These are phyloP conservation scores for Chlorodrepanis virens DNA, from an alignment of 2,113 vertebrate species.

Conservation along the genomic window DNA sequence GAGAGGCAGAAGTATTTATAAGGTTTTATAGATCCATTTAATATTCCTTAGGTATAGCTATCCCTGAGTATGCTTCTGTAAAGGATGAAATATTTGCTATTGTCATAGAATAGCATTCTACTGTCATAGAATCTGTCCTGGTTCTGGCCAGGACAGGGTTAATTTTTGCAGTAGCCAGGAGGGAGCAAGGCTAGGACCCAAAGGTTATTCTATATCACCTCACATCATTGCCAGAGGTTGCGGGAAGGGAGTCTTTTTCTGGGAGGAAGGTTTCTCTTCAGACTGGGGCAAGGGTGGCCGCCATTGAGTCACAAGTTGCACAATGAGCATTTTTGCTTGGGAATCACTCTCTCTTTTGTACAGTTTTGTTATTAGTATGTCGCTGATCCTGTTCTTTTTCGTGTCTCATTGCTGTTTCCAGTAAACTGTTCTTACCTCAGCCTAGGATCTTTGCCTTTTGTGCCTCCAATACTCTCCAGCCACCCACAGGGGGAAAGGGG, in stretches of 20 bases:
- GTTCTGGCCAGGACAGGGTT: background rate
- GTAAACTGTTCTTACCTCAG: background rate
- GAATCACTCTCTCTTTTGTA: background rate
- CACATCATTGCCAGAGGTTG: background rate
- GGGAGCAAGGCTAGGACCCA: background rate
- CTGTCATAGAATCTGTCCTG: background rate
- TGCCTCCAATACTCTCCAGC: background rate
- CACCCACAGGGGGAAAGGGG: rapidly evolving
- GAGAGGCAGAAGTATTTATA: background rate
- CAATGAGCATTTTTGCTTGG: background rate
- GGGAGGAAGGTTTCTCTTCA: background rate
- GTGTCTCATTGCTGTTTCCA: background rate
- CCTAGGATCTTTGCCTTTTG: background rate
- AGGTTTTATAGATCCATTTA: background rate
- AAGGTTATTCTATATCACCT: background rate
- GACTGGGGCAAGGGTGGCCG: rapidly evolving
- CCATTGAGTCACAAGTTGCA: rapidly evolving
- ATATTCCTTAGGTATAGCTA: background rate
- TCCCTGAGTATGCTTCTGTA: background rate
- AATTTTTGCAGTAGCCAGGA: background rate
- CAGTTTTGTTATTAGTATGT: background rate
- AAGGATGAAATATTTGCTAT: background rate
- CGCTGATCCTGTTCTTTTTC: background rate
- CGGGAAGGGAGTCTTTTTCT: rapidly evolving
- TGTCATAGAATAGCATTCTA: background rate